phyloP scores from a whole-genome alignment of 2,888 invertebrate genomes.

The Heteromurus nitidus region DNA sequence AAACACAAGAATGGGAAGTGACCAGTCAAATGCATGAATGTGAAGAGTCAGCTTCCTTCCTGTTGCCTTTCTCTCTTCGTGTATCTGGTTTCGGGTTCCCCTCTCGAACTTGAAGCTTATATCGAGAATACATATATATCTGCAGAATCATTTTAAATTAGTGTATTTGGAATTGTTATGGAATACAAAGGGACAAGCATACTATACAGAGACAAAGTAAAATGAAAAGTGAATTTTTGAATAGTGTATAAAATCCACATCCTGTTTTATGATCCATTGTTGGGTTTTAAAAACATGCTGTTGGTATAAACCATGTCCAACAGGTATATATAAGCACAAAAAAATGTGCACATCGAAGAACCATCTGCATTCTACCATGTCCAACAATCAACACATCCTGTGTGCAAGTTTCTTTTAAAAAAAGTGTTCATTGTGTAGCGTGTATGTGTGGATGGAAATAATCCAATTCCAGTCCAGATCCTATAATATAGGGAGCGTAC shows the following conservation, averaged over 20 bases:
- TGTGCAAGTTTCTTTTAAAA: not conserved
- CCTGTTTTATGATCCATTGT: not conserved
- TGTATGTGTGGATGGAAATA: not conserved
- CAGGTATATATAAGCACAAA: not conserved
- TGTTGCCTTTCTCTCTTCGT: conserved; percentile 3
- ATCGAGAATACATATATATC: not conserved
- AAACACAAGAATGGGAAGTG: not conserved
- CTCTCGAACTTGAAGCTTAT: not conserved
- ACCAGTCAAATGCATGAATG: not conserved
- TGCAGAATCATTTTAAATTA: not conserved
- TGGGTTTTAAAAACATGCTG: not conserved
- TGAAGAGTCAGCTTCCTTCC: conserved; percentile 5
- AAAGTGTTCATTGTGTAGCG: not conserved
- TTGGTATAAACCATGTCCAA: not conserved
- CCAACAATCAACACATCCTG: conserved; percentile 39
- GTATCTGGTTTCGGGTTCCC: not conserved
- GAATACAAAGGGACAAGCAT: not conserved
- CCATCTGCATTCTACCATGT: conserved; percentile 9
- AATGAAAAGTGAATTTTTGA: not conserved
- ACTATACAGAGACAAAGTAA: not conserved
- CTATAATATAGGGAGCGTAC: not conserved
- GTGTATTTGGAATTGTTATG: not conserved
- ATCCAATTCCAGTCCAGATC: not conserved
- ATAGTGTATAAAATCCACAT: not conserved
- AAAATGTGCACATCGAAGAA: not conserved